Percentiles rank a stretch among this genome's conserved stretches.
These are phyloP conservation scores for Zenarchopterus dispar DNA, from an alignment of 2,797 vertebrate species.

Conservation along the genomic window DNA sequence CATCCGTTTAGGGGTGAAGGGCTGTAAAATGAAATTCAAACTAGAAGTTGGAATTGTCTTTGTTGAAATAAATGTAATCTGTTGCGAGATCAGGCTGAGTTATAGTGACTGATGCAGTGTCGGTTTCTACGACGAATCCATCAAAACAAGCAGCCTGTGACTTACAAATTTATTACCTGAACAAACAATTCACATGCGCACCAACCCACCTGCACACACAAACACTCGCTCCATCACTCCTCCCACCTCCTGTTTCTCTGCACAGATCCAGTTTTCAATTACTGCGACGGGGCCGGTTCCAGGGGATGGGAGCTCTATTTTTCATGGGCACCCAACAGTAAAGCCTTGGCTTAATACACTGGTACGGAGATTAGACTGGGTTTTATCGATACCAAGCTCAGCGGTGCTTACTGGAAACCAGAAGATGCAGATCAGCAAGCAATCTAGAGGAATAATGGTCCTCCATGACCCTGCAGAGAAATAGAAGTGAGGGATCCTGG, in stretches of 20 bases:
- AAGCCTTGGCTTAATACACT: conserved; percentile 50
- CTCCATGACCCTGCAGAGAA: conserved; percentile 10
- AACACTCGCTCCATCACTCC: conserved; percentile 9
- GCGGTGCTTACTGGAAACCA: conserved; percentile 35
- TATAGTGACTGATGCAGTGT: no score
- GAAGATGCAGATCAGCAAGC: conserved; percentile 11
- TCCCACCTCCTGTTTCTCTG: conserved; percentile 1
- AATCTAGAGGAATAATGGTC: neutral
- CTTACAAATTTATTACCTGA: conserved; percentile 7
- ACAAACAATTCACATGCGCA: conserved; percentile 15
- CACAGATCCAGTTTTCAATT: conserved; percentile 38
- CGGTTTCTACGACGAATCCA: no score
- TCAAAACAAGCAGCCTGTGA: neutral
- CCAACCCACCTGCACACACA: conserved; percentile 15
- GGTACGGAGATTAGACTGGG: conserved; percentile 53
- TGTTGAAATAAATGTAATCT: no score
- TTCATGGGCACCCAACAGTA: conserved; percentile 24
- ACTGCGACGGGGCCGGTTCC: neutral
- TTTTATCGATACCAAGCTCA: conserved; percentile 58
- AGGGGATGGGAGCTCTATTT: conserved; percentile 29
- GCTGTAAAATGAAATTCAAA: no score
- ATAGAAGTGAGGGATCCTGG: neutral
- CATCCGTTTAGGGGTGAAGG: no score
- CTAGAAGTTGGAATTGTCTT: no score
- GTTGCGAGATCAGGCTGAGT: no score